phyloP scores from a whole-genome alignment of 2,888 invertebrate genomes.

The Sesamia inferens region DNA sequence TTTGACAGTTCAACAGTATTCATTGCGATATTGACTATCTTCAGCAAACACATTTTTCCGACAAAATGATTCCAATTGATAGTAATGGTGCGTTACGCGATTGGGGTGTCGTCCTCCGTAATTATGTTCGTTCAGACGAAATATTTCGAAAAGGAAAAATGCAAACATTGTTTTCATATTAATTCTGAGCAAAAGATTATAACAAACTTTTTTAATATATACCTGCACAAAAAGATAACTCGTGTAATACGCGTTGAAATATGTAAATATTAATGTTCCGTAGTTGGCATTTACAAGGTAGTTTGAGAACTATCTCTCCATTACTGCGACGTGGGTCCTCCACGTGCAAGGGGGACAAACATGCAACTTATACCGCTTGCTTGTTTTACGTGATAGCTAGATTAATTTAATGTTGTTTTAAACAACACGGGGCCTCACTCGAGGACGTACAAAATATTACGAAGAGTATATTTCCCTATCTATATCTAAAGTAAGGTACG shows the following conservation, averaged over 20 bases:
- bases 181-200: background rate
- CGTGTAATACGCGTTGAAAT: background rate
- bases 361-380: background rate
- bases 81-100: too few species aligned
- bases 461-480: background rate
- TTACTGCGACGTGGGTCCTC: background rate
- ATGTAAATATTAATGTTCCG: background rate
- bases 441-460: conserved; percentile 7
- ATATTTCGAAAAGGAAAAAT: background rate
- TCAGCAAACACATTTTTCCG: too few species aligned
- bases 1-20: too few species aligned
- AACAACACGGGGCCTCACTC: background rate
- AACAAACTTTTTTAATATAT: background rate
- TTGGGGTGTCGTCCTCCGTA: too few species aligned
- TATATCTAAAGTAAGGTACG: too few species aligned
- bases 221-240: background rate
- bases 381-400: background rate
- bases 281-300: background rate
- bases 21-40: too few species aligned
- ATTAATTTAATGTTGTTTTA: background rate
- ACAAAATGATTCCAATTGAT: too few species aligned
- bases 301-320: background rate
- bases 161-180: background rate
- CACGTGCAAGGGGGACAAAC: background rate
- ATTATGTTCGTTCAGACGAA: background rate